A percentile compares a stretch with the other conserved stretches of the same genome.
Conservation (phyloP, 2,888 invertebrate species). For the Cheilosia vulpina region DNA sequence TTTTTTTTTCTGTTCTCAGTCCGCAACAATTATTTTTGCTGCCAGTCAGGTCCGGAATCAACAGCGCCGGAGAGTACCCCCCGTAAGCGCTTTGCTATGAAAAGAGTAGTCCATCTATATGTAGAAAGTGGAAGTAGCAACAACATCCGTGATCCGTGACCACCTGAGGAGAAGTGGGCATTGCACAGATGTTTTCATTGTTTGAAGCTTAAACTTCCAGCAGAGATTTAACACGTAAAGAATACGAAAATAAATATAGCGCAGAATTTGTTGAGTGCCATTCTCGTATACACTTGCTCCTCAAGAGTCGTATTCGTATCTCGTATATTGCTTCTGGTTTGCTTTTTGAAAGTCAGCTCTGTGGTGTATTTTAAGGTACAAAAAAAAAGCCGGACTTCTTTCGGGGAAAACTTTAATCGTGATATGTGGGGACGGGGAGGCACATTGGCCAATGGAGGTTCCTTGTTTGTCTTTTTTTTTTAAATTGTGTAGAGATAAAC, state of each 20-base stretch:
- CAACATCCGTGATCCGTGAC: constrained; percentile 38
- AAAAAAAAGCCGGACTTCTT: too few species aligned
- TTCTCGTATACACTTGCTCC: too few species aligned
- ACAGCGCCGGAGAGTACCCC: constrained; percentile 43
- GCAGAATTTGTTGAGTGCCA: background rate
- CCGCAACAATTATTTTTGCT: constrained; percentile 67
- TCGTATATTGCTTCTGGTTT: too few species aligned
- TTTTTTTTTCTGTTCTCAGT: constrained; percentile 22
- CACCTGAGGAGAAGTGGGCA: constrained; percentile 44
- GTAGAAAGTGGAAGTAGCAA: background rate
- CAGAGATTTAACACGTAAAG: constrained; percentile 11
- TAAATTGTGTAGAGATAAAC: too few species aligned
- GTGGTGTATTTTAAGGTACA: too few species aligned
- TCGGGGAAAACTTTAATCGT: too few species aligned
- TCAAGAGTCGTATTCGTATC: too few species aligned
- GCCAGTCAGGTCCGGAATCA: constrained; percentile 50
- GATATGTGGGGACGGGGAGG: too few species aligned
- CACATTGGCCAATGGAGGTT: too few species aligned
- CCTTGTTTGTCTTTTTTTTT: too few species aligned
- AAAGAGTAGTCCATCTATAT: constrained; percentile 19
- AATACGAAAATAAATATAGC: background rate
- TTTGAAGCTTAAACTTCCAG: constrained; percentile 19
- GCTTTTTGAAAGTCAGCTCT: too few species aligned
- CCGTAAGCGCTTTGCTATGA: constrained; percentile 35
- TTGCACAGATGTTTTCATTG: constrained; percentile 53